A percentile compares a stretch with the other conserved stretches of the same genome.
phyloP scores from a whole-genome alignment of 2,888 invertebrate genomes.

The Pristionchus entomophagus region DNA sequence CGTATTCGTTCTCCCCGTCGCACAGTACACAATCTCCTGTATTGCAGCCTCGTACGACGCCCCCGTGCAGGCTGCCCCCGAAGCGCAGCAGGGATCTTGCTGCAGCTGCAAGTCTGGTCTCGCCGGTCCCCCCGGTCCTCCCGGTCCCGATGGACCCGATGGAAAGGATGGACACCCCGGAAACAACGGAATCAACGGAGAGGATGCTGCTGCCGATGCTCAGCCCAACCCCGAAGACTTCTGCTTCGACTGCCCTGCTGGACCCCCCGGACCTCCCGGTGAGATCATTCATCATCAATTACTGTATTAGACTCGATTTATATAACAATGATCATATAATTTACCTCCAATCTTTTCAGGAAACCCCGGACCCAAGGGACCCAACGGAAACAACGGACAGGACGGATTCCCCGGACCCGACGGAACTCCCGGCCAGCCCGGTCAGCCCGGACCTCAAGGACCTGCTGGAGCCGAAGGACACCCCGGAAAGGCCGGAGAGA shows the following conservation, averaged over 20 bases:
- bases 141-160: constrained; percentile 55
- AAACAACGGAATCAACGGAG: constrained; percentile 48
- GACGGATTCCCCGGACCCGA: constrained; percentile 64
- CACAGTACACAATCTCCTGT: neutral
- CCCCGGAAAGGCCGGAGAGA: constrained; percentile 47
- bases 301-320: too few relatives aligned
- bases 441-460: constrained; percentile 64
- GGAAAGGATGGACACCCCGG: constrained; percentile 49
- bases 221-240: constrained; percentile 63
- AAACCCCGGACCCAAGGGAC: constrained; percentile 67
- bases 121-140: constrained; percentile 60
- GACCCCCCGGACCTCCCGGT: constrained; percentile 69
- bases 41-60: constrained; percentile 33
- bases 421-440: constrained; percentile 51
- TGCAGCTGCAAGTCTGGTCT: constrained; percentile 46
- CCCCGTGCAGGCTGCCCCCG: constrained; percentile 8
- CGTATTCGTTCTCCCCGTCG: neutral
- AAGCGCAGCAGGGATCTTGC: constrained; percentile 43
- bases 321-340: too few relatives aligned
- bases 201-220: constrained; percentile 69
- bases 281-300: too few relatives aligned
- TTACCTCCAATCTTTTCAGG: too few relatives aligned
- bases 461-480: constrained; percentile 62
- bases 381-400: constrained; percentile 63
- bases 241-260: constrained; percentile 56